Evolutionary conservation across 2,888 invertebrate species (phyloP), one percentile per base, ranked within the genome.

Genomic region (Himalopsyche tibetana): DNA sequence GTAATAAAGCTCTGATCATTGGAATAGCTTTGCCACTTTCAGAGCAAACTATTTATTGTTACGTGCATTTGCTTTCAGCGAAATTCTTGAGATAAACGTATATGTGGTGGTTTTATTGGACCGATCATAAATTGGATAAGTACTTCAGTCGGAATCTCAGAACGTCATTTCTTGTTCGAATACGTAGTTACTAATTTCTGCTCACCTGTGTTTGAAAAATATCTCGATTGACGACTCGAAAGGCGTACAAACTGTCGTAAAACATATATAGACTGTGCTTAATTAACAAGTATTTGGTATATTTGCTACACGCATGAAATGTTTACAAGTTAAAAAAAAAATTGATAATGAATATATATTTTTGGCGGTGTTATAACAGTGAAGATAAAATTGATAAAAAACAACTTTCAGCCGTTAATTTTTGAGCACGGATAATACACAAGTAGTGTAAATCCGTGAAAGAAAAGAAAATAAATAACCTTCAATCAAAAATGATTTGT

Each of bases 1-100:
- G 9, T 69, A 36, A 51, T 51, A 51, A 51, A 51, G 12, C 12
- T 15, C 5, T 12, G 36, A 12, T 36, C 12, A 15, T 36, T 74
- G 74, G 38, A 74, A 74, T 74, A 74, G 6, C 38, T 38, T 74
- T 74, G 36, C 36, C 12, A 38, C 36, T 36, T 74, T 36, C 38
- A 74, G 74, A 36, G 74, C 9, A 74, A 74, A 74, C 74, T 74
- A 74, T 74, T 74, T 74, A 17, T 74, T 36, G 5, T 12, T 74
- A 74, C 38, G 15, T 15, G 36, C 5, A 74, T 74, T 74, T 74
- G 74, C 74, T 36, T 74, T 36, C 8, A 74, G 74, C 38, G 5
- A 74, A 74, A 63, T 19, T 63, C 28, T 74, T 74, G 74, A 5
- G 69, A 36, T 69, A 36, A 19, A 69, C 36, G 6, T 74, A 74